Evolutionary conservation across 2,888 invertebrate genomes (phyloP).

Genomic region (Belgica antarctica): DNA sequence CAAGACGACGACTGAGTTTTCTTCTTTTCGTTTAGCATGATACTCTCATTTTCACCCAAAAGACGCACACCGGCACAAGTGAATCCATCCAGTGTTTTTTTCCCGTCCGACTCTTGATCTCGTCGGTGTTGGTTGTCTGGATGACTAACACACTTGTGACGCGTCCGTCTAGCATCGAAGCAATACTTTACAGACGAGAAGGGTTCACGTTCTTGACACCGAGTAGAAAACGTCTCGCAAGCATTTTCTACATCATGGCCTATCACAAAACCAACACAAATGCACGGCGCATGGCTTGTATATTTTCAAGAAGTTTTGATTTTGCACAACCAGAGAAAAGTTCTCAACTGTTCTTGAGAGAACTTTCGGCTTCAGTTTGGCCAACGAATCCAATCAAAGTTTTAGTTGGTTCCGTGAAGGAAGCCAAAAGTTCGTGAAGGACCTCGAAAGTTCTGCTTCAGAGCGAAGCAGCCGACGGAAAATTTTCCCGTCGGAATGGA

Average conservation of each 20-base stretch:
- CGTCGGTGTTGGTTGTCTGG: conserved; percentile 16
- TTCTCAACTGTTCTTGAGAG: too few species aligned
- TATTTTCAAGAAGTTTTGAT: too few species aligned
- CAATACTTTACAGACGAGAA: conserved; percentile 21
- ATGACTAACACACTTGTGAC: conserved; percentile 24
- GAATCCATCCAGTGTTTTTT: not conserved
- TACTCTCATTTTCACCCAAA: conserved; percentile 23
- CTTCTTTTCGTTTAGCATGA: not conserved
- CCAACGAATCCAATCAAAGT: too few species aligned
- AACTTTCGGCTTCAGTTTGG: too few species aligned
- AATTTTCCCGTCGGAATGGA: too few species aligned
- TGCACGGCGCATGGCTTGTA: too few species aligned
- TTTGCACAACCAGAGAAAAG: too few species aligned
- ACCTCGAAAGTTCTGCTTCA: too few species aligned
- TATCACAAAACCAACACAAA: conserved; percentile 10
- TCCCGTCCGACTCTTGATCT: not conserved
- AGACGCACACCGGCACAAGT: not conserved
- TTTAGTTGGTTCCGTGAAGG: too few species aligned
- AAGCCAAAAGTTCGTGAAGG: too few species aligned
- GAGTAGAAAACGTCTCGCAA: conserved; percentile 24
- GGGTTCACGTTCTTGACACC: not conserved
- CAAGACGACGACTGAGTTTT: not conserved
- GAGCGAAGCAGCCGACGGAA: too few species aligned
- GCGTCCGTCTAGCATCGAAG: conserved; percentile 30
- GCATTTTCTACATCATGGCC: conserved; percentile 35